Base-by-base conservation (phyloP, 1,140 invertebrate genomes). In the Heliconius hermathena region DNA sequence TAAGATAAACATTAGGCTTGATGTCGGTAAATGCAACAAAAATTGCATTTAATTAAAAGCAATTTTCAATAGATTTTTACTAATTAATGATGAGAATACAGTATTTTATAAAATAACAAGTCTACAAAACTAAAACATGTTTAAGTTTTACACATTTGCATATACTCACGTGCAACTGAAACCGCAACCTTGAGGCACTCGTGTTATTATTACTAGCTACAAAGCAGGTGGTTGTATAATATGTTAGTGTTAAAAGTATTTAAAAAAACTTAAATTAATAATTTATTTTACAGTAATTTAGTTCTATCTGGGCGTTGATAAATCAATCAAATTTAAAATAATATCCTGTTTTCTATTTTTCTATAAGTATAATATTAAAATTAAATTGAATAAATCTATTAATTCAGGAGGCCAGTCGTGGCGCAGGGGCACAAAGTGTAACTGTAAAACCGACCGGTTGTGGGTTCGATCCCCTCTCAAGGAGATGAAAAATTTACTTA, bases 151-250 rank as follows among this genome's bases (percentile, higher is more conserved):
- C 8, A 57, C n/a, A 66, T 66, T 26, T 66, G 26, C 13, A 66
- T 29, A 66, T 29, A 66, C 26, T 66, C 22, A 66, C 60, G 22
- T 74, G 73, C 46, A 60, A 60, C 33, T 66, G 52, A 75, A 66
- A 52, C 73, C 73, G 41, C 46, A 52, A 29, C 73, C 73, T 74
- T 74, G 73, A 74, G 33, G 2, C 60, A 22, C n/a, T 26, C 54
- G n/a, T 29, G n/a, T 29, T 66, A 66, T 66, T 66, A 29, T 66
- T 66, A 29, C 22, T 18, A 66, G n/a, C 60, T 66, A 66, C n/a
- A 26, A 66, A 13, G 60, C 26, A 13, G 26, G 22, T 66, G 60
- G 11, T 29, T 66, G 22, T 66, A 26, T n/a, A n/a, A n/a, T n/a
- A 66, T 66, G 22, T 13, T n/a, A 22, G 13, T 57, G 20, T 66